phyloP scores from a whole-genome alignment of 2,888 invertebrate genomes.

The Parelbella ahira region DNA sequence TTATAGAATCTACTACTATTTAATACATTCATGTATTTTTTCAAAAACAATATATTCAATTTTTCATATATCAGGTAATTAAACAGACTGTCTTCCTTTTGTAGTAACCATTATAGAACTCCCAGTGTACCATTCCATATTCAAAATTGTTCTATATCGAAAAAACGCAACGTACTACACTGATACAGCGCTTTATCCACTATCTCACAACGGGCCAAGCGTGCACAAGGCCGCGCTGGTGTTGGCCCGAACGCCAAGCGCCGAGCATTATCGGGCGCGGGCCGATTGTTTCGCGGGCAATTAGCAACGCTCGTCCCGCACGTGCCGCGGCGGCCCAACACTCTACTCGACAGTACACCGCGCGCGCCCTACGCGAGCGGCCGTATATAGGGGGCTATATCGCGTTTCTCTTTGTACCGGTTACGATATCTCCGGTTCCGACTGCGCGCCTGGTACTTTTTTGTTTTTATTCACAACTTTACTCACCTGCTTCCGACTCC shows the following conservation, averaged over 20 bases:
- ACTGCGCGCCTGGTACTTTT: conserved; percentile 39
- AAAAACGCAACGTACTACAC: conserved; percentile 6
- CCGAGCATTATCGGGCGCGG: conserved; percentile 50
- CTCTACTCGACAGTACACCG: conserved; percentile 61
- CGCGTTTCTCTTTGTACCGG: conserved; percentile 20
- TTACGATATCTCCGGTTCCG: conserved; percentile 22
- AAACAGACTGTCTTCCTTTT: too few relatives aligned
- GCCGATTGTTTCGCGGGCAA: conserved; percentile 78
- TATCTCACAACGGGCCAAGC: conserved; percentile 26
- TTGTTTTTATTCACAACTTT: conserved; percentile 36
- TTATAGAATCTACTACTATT: too few relatives aligned
- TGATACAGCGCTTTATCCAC: conserved; percentile 17
- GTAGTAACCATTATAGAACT: too few relatives aligned
- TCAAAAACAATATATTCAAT: too few relatives aligned
- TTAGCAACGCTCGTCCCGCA: conserved; percentile 58
- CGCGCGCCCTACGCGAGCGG: conserved; percentile 72
- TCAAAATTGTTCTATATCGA: conserved; percentile 5
- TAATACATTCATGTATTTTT: too few relatives aligned
- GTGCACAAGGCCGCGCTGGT: conserved; percentile 41
- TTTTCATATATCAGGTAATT: too few relatives aligned
- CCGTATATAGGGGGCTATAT: conserved; percentile 39
- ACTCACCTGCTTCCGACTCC: too few relatives aligned
- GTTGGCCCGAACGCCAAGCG: conserved; percentile 27
- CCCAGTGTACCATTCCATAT: too few relatives aligned
- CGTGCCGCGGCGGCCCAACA: conserved; percentile 52